Conservation (phyloP, 2,797 vertebrate species). For the Chiloscyllium punctatum region DNA sequence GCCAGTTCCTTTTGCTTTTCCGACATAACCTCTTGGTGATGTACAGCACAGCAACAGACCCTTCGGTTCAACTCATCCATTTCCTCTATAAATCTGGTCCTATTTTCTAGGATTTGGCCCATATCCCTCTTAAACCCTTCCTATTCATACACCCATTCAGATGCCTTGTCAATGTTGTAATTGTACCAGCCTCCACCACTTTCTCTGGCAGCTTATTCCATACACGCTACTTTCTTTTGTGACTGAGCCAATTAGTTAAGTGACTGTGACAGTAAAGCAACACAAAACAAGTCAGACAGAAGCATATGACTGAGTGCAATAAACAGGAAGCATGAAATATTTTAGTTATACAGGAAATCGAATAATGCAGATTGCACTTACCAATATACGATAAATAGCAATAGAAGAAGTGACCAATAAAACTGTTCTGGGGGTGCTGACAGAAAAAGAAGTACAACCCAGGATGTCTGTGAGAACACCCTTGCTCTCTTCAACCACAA, state of each 20-base stretch:
- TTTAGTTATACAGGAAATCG: background rate
- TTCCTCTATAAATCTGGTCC: no score
- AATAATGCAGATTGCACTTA: background rate
- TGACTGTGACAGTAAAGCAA: background rate
- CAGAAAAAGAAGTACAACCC: no score
- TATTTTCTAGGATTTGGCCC: no score
- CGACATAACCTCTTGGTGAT: background rate
- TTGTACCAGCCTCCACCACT: no score
- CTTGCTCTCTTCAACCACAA: background rate
- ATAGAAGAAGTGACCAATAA: background rate
- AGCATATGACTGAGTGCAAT: background rate
- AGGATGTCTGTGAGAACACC: no score
- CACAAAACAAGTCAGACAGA: background rate
- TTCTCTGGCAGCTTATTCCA: no score
- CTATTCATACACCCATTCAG: no score
- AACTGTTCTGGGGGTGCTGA: no score
- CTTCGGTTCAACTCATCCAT: no score
- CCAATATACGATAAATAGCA: background rate
- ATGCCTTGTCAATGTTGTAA: no score
- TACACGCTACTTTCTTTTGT: background rate
- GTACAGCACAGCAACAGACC: no score
- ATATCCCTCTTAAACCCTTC: no score
- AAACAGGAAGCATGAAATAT: background rate
- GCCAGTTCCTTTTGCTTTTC: background rate
- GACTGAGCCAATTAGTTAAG: background rate